Evolutionary conservation across 2,113 vertebrate species (phyloP).

Genomic region (Miniopterus natalensis): DNA sequence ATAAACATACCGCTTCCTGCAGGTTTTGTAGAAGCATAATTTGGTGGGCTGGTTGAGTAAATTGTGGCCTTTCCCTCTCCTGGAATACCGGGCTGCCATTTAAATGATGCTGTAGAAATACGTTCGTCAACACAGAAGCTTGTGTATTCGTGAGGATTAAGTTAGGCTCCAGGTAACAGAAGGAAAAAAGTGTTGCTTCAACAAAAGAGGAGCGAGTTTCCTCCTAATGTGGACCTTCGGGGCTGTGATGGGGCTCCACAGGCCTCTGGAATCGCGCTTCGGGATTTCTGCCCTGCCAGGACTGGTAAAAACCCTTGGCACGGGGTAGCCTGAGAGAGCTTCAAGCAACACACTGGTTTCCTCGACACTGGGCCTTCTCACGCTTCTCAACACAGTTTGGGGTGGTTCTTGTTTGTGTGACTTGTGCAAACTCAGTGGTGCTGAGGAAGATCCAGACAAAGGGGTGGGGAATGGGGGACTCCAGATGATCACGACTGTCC

Average conservation of each 20-base stretch:
- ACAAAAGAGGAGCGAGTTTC: background rate
- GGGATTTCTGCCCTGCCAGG: background rate
- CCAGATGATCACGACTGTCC: slow-evolving; percentile 63
- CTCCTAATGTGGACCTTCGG: background rate
- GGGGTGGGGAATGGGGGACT: background rate
- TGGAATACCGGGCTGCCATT: background rate
- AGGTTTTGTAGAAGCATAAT: background rate
- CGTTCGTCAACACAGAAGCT: background rate
- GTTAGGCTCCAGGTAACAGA: background rate
- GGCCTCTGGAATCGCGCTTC: background rate
- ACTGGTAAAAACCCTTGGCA: background rate
- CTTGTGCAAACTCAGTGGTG: background rate
- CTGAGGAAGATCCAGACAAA: background rate
- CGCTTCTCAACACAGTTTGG: background rate
- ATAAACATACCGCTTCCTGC: background rate
- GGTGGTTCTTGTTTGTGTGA: background rate
- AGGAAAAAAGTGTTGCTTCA: background rate
- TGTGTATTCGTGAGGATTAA: background rate
- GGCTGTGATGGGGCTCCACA: background rate
- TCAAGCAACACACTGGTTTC: accelerated
- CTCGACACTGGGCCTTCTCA: background rate
- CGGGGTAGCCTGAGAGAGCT: background rate
- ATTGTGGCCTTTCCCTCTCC: background rate
- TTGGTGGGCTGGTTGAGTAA: background rate
- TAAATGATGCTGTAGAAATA: background rate